Evolutionary conservation across 1,140 invertebrate species (phyloP).

Genomic region (Neodiprion pinetum): DNA sequence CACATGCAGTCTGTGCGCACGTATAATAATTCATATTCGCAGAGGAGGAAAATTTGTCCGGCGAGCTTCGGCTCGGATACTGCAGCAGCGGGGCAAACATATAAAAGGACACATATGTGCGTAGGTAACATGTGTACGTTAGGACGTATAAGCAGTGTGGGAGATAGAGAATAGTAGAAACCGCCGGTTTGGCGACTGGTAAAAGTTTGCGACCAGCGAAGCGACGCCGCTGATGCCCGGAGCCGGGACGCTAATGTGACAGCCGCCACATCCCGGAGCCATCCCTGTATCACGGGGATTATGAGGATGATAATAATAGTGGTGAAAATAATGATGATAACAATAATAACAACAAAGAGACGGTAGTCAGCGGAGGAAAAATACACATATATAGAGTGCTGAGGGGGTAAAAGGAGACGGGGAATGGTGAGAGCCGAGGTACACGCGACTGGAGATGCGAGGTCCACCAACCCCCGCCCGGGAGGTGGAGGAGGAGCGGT

Average conservation of each 20-base stretch:
- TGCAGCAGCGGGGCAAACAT: too few relatives aligned
- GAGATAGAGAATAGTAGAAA: not conserved
- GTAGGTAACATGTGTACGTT: too few relatives aligned
- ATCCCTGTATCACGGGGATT: constrained; percentile 24
- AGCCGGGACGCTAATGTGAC: constrained; percentile 53
- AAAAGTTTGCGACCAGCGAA: constrained; percentile 36
- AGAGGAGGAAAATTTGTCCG: too few relatives aligned
- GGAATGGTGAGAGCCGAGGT: not conserved
- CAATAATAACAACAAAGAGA: constrained; percentile 26
- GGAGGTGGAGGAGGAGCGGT: not conserved
- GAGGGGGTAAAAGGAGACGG: constrained; percentile 26
- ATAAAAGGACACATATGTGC: too few relatives aligned
- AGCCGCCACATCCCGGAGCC: constrained; percentile 51
- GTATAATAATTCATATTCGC: too few relatives aligned
- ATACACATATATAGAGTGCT: constrained; percentile 16
- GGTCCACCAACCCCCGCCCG: constrained; percentile 21
- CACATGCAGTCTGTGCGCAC: too few relatives aligned
- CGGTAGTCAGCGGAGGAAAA: constrained; percentile 18
- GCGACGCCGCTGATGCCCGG: constrained; percentile 47
- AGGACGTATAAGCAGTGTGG: too few relatives aligned
- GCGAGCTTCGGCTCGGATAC: too few relatives aligned
- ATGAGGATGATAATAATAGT: constrained; percentile 53
- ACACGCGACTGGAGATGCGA: constrained; percentile 22
- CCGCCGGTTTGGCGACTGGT: not conserved
- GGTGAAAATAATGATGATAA: constrained; percentile 25